Base-by-base conservation (phyloP, 2,888 invertebrate species). In the Drosophila parthenogenetica region DNA sequence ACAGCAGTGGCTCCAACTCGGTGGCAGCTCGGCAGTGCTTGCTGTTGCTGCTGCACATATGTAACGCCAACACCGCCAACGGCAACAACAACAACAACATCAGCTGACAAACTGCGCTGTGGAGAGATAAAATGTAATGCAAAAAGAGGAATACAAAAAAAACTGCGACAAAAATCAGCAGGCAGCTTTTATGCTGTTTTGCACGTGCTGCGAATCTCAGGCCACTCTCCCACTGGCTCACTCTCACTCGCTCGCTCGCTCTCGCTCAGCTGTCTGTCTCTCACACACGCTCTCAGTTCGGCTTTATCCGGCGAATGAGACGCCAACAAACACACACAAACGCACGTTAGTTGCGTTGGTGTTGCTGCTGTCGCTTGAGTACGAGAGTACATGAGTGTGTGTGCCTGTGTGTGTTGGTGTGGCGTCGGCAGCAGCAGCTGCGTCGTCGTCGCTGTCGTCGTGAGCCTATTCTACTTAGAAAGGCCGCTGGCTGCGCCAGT, bases 381-480 rank as follows among this genome's bases (percentile, higher is more conserved):
- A 29, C 29, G 29, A 29, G 29, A 29, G 29, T 29, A 29, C 2
- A 29, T 29, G 8, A 2, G 29, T 49, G 55, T 42, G 43, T 14
- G 55, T 64, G 40, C n/a, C 25, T 14, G 60, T 45, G 70, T 29
- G 29, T 8, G 8, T 61, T 46, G 58, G 59, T 48, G 67, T 50
- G 51, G 45, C 73, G 79, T 57, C 75, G 69, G 19, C 74, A 62
- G 62, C 63, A 25, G n/a, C 54, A 49, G 39, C 62, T 42, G 60
- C 64, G 61, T 48, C 35, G 51, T 39, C 63, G 59, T 59, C 51
- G 62, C 25, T 39, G 60, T 22, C 42, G 51, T 53, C 57, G 60
- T 13, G 16, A 68, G 76, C 74, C 77, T 79, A 90, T 90, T 91
- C 90, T 91, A 89, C 89, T 87, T 90, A 90, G 91, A 91, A 91